phyloP scores from a whole-genome alignment of 2,888 invertebrate genomes.

The Acronicta psi region DNA sequence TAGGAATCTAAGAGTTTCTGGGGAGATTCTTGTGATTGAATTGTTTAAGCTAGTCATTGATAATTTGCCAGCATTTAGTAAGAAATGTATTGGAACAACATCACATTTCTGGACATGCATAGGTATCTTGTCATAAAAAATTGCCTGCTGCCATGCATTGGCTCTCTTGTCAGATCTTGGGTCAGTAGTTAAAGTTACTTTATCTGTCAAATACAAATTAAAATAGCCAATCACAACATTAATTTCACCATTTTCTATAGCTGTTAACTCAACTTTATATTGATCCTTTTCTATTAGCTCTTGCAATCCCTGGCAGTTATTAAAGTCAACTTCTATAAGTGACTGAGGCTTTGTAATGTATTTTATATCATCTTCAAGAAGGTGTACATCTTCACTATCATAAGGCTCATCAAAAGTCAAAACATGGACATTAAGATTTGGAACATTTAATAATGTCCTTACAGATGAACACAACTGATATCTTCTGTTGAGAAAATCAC shows the following conservation, averaged over 20 bases:
- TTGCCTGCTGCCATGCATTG: constrained; percentile 94
- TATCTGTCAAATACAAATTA: constrained; percentile 91
- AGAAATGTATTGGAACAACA: constrained; percentile 70
- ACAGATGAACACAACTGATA: constrained; percentile 74
- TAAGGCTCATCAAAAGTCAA: constrained; percentile 88
- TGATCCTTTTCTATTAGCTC: constrained; percentile 55
- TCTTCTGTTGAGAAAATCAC: constrained; percentile 82
- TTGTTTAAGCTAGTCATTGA: constrained; percentile 63
- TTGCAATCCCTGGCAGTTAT: constrained; percentile 85
- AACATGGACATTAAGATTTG: constrained; percentile 67
- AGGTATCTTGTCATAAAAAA: constrained; percentile 90
- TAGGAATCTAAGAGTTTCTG: constrained; percentile 78
- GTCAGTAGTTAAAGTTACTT: constrained; percentile 90
- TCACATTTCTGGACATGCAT: constrained; percentile 67
- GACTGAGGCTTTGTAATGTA: constrained; percentile 89
- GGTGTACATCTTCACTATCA: constrained; percentile 91
- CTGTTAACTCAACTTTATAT: constrained; percentile 75
- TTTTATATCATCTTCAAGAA: constrained; percentile 82
- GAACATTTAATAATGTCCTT: constrained; percentile 71
- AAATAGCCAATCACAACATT: constrained; percentile 93
- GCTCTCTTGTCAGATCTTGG: constrained; percentile 83
- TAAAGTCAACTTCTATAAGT: constrained; percentile 90
- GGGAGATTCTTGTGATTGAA: constrained; percentile 68
- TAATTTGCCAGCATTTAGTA: constrained; percentile 78
- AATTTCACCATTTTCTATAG: constrained; percentile 84